These are phyloP conservation scores for Microtus montanus DNA, from an alignment of 2,113 vertebrate species.

Conservation along the genomic window DNA sequence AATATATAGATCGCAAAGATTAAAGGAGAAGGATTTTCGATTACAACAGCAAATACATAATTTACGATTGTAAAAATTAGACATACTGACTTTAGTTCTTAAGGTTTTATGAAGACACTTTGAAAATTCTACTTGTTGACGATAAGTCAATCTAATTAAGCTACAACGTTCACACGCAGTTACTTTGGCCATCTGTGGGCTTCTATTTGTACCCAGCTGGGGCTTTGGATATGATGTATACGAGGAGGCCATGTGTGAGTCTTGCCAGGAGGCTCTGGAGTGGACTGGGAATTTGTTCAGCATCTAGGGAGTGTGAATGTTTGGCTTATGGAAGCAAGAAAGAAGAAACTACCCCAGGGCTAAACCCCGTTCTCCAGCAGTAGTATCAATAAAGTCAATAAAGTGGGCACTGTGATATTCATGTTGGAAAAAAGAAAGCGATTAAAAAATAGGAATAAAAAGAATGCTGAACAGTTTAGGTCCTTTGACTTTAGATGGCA, in stretches of 20 bases:
- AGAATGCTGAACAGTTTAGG: neutral
- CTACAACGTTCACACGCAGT: neutral
- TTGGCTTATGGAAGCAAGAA: neutral
- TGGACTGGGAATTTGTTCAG: neutral
- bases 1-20: neutral
- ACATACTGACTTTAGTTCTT: neutral
- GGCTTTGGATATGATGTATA: neutral
- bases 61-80: conserved; percentile 19
- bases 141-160: neutral
- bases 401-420: conserved; percentile 17
- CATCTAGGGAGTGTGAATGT: neutral
- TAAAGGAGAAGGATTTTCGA: neutral
- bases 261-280: neutral
- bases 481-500: neutral
- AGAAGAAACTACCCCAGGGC: neutral
- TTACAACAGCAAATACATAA: neutral
- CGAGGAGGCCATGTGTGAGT: neutral
- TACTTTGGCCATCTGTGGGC: neutral
- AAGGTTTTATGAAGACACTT: neutral
- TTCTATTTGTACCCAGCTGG: neutral
- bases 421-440: neutral
- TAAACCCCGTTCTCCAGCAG: neutral
- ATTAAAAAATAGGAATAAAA: neutral
- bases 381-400: neutral
- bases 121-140: neutral